Evolutionary conservation across 1,140 invertebrate species (phyloP).

Genomic region (Lanistes nyassanus): DNA sequence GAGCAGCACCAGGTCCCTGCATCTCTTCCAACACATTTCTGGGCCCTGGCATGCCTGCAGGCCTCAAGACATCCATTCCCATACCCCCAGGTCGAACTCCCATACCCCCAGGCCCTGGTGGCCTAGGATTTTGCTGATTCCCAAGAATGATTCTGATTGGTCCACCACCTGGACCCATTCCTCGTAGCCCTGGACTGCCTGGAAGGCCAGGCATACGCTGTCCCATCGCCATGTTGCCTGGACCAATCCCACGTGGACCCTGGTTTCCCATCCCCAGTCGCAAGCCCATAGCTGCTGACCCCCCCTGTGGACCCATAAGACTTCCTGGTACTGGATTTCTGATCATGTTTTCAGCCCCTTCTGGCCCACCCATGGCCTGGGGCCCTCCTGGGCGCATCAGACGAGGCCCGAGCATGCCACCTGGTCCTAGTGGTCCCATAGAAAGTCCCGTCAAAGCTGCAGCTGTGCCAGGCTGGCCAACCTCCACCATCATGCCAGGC

Average conservation of each 20-base stretch:
- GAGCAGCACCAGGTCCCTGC: neutral
- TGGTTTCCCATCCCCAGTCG: constrained; percentile 10
- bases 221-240: constrained; percentile 1
- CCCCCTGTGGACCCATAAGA: neutral
- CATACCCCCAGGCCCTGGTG: neutral
- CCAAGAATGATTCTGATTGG: constrained; percentile 19
- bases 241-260: neutral
- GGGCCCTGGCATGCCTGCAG: neutral
- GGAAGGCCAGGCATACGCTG: constrained; percentile 11
- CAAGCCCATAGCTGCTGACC: constrained; percentile 3
- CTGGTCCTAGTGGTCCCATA: constrained; percentile 8
- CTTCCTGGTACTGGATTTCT: neutral
- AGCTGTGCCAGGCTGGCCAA: constrained; percentile 15
- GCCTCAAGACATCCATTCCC: constrained; percentile 2
- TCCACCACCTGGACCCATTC: constrained; percentile 13
- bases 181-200: constrained; percentile 12
- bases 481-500: constrained; percentile 16
- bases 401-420: neutral
- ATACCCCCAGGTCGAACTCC: constrained; percentile 13
- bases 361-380: neutral
- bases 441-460: constrained; percentile 7
- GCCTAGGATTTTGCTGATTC: constrained; percentile 6
- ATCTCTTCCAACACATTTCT: neutral
- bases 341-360: neutral
- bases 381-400: constrained; percentile 3